These are phyloP conservation scores for Caenorhabditis sulstoni DNA, from an alignment of 2,888 invertebrate species.

Conservation along the genomic window DNA sequence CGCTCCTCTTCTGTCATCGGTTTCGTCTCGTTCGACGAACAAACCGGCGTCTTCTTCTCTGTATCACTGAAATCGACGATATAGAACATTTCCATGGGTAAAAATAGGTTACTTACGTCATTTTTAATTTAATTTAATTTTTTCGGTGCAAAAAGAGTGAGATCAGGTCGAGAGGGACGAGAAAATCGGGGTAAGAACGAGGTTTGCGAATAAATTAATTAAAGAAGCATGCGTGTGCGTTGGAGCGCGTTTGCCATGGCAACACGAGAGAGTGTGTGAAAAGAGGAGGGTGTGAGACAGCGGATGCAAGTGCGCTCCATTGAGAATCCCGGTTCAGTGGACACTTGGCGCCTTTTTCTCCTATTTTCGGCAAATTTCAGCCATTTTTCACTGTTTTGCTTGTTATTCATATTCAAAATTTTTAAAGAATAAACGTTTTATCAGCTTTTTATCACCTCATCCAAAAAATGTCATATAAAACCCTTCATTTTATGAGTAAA, in stretches of 20 bases:
- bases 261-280: constrained; percentile 19
- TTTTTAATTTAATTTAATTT: background rate
- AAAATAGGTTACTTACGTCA: constrained; percentile 22
- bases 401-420: too few species aligned
- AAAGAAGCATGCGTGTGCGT: background rate
- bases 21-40: background rate
- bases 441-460: too few species aligned
- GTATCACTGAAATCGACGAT: too few species aligned
- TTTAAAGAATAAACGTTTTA: too few species aligned
- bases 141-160: background rate
- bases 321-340: background rate
- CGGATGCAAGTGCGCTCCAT: constrained; percentile 28
- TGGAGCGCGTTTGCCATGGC: constrained; percentile 35
- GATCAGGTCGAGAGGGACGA: background rate
- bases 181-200: constrained; percentile 3
- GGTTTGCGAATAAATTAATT: constrained; percentile 4
- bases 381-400: constrained; percentile 11
- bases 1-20: background rate
- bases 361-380: constrained; percentile 8
- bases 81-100: background rate
- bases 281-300: constrained; percentile 27
- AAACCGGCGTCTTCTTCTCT: background rate
- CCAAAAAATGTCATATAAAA: too few species aligned
- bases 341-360: constrained; percentile 26
- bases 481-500: too few species aligned